Evolutionary conservation across 2,113 vertebrate species (phyloP), one percentile per base, ranked within the genome.

Genomic region (Pluvialis apricaria): DNA sequence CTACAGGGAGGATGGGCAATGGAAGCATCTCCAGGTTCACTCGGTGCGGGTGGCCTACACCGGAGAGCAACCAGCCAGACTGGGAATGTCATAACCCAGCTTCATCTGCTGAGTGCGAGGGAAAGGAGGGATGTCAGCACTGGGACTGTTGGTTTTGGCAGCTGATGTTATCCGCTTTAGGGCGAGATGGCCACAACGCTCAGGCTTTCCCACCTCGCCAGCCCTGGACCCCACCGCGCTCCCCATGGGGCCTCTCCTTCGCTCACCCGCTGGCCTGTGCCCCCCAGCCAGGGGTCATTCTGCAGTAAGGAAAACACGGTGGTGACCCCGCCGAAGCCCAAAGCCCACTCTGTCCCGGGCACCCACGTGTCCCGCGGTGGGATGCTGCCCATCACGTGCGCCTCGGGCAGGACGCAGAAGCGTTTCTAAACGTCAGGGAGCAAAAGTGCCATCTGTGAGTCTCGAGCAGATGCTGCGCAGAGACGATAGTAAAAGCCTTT

Each of bases 21-120:
- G 64, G 45, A 65, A 70, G 15, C 28, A 6, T 13, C 58, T 86
- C 82, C 54, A 80, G 40, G 82, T 90, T 52, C 68, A 28, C 65
- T 10, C 0, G 0, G 32, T 0, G 7, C 3, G 0, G n/a, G 52
- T 4, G 15, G 14, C n/a, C 82, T 22, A 19, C 14, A 21, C 31
- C 1, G 0, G 52, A 75, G 49, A 71, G 58, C 31, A 52, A 21
- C 21, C 47, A 24, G 55, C 13, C 8, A 62, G 69, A 19, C 4
- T 49, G 40, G 51, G 65, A 34, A 18, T 19, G 29, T 11, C 8
- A 47, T 17, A 80, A 36, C 22, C 7, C 73, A 64, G 44, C n/a
- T 32, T 65, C 7, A 32, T 13, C 70, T 34, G 45, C 36, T 40
- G 21, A 7, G 11, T 1, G 14, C 0, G 5, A 49, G 36, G 52